A percentile compares a stretch with the other conserved stretches of the same genome.
Conservation (phyloP, 2,888 invertebrate genomes). For the Stenolophus ochropezus region DNA sequence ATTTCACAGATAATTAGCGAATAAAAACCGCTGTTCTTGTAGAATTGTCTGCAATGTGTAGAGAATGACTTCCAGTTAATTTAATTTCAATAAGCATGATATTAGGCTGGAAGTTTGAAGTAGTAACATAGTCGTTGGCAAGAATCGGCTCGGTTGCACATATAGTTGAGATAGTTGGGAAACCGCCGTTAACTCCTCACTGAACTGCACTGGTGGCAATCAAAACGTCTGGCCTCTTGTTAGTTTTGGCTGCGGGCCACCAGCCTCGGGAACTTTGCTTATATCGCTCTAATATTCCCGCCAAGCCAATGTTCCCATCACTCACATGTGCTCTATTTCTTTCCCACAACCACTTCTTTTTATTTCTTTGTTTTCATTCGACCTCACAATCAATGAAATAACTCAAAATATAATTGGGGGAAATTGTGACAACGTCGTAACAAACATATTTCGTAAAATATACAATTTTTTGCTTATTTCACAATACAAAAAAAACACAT, state of each 20-base stretch:
- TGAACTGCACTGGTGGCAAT: conserved; percentile 52
- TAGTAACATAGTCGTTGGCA: conserved; percentile 24
- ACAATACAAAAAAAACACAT: too few species aligned
- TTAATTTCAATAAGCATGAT: conserved; percentile 31
- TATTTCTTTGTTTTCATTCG: not conserved
- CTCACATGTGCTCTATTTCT: not conserved
- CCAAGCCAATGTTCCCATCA: not conserved
- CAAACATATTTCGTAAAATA: too few species aligned
- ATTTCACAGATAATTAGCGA: conserved; percentile 7
- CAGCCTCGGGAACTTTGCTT: conserved; percentile 22
- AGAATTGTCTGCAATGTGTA: not conserved
- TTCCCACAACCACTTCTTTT: not conserved
- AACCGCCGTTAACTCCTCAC: conserved; percentile 42
- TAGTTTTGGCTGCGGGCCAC: conserved; percentile 52
- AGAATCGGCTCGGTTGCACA: conserved; percentile 32
- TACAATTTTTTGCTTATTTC: too few species aligned
- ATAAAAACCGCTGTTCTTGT: conserved; percentile 3
- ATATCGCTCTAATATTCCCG: not conserved
- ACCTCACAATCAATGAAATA: not conserved
- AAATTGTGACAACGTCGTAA: not conserved
- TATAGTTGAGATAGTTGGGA: conserved; percentile 52
- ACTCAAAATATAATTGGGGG: not conserved
- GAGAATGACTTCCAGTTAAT: conserved; percentile 29
- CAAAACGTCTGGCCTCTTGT: conserved; percentile 50
- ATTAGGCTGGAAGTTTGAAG: not conserved